Evolutionary conservation across 2,797 vertebrate genomes (phyloP).

Genomic region (Galaxias olidus): DNA sequence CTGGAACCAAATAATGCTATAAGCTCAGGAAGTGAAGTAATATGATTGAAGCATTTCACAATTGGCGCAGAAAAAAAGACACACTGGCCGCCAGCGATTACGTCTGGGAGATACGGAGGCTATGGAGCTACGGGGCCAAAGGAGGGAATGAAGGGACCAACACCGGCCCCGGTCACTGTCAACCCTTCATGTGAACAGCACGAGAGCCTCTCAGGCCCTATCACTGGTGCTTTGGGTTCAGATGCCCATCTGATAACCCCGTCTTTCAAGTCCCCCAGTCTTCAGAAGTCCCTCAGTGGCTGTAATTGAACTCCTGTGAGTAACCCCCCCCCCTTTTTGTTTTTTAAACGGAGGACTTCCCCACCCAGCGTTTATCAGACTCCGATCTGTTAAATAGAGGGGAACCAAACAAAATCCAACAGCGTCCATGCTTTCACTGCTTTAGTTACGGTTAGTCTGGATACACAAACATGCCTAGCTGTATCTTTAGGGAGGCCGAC

Average conservation of each 20-base stretch:
- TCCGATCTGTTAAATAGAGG: background rate
- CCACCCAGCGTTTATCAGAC: background rate
- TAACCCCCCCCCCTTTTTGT: too few species aligned
- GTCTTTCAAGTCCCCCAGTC: constrained; percentile 50
- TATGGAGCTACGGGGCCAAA: constrained; percentile 4
- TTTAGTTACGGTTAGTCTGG: background rate
- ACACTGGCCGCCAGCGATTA: constrained; percentile 16
- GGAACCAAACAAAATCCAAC: background rate
- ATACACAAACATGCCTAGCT: background rate
- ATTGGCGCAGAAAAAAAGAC: too few species aligned
- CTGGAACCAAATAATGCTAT: constrained; percentile 17
- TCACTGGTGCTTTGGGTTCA: constrained; percentile 46
- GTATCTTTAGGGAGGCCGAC: background rate
- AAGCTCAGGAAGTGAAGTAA: constrained; percentile 1
- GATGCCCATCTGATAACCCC: constrained; percentile 60
- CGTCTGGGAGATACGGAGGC: constrained; percentile 20
- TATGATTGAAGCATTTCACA: constrained; percentile 8
- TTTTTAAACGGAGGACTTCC: constrained; percentile 21
- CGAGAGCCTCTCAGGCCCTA: constrained; percentile 39
- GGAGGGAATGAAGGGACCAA: background rate
- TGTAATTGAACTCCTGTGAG: constrained; percentile 42
- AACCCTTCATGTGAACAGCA: constrained; percentile 41
- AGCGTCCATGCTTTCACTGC: background rate
- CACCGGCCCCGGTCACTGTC: constrained; percentile 9
- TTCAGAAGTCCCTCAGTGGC: constrained; percentile 51